Percentiles rank a stretch among this genome's conserved stretches.
phyloP scores from a whole-genome alignment of 2,888 invertebrate species.

The Leuctra nigra region DNA sequence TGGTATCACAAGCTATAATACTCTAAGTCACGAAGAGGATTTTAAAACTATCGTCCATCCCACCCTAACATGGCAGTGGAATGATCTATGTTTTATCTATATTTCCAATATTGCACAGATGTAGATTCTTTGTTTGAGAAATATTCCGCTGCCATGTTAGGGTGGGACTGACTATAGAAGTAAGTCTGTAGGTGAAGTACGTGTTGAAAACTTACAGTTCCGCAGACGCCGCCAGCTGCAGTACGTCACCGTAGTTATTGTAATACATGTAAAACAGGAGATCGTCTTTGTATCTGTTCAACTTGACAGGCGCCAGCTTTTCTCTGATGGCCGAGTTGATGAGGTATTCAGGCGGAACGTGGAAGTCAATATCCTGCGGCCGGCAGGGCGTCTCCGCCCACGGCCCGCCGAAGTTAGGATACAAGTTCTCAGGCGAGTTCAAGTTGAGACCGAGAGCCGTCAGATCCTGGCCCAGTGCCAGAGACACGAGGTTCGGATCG shows the following conservation, averaged over 20 bases:
- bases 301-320: slow-evolving; percentile 89
- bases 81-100: too few species aligned
- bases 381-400: slow-evolving; percentile 98
- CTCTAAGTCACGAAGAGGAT: too few species aligned
- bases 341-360: slow-evolving; percentile 97
- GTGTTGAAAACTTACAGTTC: slow-evolving; percentile 91
- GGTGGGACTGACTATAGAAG: too few species aligned
- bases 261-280: slow-evolving; percentile 98
- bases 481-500: slow-evolving; percentile 91
- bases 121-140: too few species aligned
- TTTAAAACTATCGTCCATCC: too few species aligned
- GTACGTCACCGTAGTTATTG: slow-evolving; percentile 95
- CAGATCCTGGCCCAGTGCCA: slow-evolving; percentile 96
- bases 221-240: slow-evolving; percentile 95
- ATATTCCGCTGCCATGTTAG: too few species aligned
- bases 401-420: slow-evolving; percentile 97
- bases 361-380: slow-evolving; percentile 97
- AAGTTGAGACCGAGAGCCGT: slow-evolving; percentile 97
- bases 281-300: slow-evolving; percentile 97
- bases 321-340: slow-evolving; percentile 94
- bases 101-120: too few species aligned
- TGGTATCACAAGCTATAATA: too few species aligned
- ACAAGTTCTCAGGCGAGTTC: slow-evolving; percentile 95
- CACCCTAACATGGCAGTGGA: too few species aligned
- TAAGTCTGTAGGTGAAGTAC: too few species aligned